Conservation (phyloP, 2,797 vertebrate genomes). For the Anolis apletophallus region DNA sequence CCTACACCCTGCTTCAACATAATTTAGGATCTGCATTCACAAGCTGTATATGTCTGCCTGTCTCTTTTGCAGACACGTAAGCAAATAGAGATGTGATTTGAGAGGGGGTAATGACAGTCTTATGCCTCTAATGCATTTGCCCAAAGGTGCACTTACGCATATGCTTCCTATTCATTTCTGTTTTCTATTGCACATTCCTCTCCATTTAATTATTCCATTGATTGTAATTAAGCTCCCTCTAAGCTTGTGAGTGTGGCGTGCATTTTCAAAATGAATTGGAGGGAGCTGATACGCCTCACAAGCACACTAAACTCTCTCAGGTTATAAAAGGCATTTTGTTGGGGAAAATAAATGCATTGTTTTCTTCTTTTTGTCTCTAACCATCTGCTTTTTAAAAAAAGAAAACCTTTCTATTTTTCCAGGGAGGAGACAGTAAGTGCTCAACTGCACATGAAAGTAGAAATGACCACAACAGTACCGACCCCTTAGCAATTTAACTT, state of each 20-base stretch:
- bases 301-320: conserved; percentile 46
- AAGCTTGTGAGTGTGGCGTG: conserved; percentile 60
- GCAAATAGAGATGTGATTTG: conserved; percentile 70
- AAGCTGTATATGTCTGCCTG: conserved; percentile 27
- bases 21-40: conserved; percentile 43
- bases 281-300: conserved; percentile 55
- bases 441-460: conserved; percentile 16
- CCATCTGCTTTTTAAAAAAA: not conserved
- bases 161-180: conserved; percentile 74
- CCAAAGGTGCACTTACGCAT: conserved; percentile 71
- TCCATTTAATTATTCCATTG: conserved; percentile 73
- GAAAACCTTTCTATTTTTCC: conserved; percentile 14
- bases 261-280: conserved; percentile 71
- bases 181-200: conserved; percentile 67
- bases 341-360: conserved; percentile 41
- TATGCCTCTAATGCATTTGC: conserved; percentile 70
- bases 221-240: conserved; percentile 73
- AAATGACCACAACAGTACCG: not conserved
- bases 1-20: not conserved
- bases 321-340: conserved; percentile 49
- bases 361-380: not conserved
- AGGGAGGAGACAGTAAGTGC: not conserved
- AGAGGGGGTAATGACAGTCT: conserved; percentile 72
- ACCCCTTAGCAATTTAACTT: no score
- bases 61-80: conserved; percentile 58